These are phyloP conservation scores for Gymnocephalus cernua DNA, from an alignment of 2,113 vertebrate genomes.

Conservation along the genomic window DNA sequence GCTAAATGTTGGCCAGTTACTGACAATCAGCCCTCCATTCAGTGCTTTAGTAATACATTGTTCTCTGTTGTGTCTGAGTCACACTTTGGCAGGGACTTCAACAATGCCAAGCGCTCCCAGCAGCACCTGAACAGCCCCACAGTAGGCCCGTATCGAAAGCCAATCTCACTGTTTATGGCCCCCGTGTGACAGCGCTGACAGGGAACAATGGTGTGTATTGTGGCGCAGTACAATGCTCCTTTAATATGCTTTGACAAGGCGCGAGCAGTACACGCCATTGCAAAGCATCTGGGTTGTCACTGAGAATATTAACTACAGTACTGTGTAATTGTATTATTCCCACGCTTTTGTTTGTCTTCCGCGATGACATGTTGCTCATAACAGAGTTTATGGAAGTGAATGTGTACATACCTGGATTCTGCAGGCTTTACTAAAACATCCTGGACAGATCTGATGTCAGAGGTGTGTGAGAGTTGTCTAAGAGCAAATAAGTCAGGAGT, in stretches of 20 bases:
- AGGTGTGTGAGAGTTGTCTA: constrained; percentile 13
- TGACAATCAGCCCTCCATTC: constrained; percentile 41
- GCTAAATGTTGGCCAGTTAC: constrained; percentile 22
- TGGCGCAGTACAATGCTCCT: constrained; percentile 57
- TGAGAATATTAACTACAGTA: constrained; percentile 59
- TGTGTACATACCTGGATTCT: constrained; percentile 29
- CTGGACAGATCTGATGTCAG: constrained; percentile 27
- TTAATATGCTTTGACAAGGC: constrained; percentile 71
- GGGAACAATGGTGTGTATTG: constrained; percentile 65
- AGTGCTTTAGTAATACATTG: constrained; percentile 33
- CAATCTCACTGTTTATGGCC: constrained; percentile 47
- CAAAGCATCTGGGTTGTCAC: constrained; percentile 50
- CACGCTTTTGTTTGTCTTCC: constrained; percentile 22
- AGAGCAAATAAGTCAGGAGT: constrained; percentile 25
- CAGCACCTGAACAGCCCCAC: constrained; percentile 52
- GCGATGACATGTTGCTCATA: constrained; percentile 2
- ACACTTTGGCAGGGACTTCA: constrained; percentile 45
- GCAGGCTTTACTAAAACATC: constrained; percentile 45
- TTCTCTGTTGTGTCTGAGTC: constrained; percentile 54
- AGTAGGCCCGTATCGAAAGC: constrained; percentile 24
- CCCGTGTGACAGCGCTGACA: constrained; percentile 36
- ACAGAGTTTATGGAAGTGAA: background rate
- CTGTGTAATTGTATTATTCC: constrained; percentile 42
- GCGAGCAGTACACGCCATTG: constrained; percentile 30
- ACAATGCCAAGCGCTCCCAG: constrained; percentile 43